Conservation (phyloP, 2,797 vertebrate genomes). For the Aulostomus chinensis region DNA sequence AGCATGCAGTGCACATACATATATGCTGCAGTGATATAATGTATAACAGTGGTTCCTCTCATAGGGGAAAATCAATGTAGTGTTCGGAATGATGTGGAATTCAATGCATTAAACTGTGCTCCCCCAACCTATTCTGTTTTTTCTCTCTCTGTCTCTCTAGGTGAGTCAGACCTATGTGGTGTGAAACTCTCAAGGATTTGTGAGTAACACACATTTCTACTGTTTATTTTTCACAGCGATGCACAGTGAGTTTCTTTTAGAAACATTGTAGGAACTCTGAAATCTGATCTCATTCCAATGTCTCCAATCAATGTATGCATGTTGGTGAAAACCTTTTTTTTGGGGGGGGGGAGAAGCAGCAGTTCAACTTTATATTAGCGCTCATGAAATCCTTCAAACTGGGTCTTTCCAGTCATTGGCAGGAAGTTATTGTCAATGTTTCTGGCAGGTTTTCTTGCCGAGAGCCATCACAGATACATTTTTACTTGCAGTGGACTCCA, state of each 20-base stretch:
- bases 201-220: slow-evolving; percentile 39
- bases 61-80: neutral
- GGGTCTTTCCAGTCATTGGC: slow-evolving; percentile 1
- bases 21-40: neutral
- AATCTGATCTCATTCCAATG: slow-evolving; percentile 1
- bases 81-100: neutral
- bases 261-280: slow-evolving; percentile 13
- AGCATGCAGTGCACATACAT: neutral
- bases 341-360: neutral
- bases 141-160: slow-evolving; percentile 39
- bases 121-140: neutral
- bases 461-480: slow-evolving; percentile 33
- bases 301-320: slow-evolving; percentile 3
- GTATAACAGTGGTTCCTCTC: neutral
- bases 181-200: slow-evolving; percentile 33
- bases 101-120: neutral
- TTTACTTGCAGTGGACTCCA: slow-evolving; percentile 35
- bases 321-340: too few species aligned
- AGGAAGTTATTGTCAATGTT: slow-evolving; percentile 11
- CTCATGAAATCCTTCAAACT: slow-evolving; percentile 3
- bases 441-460: slow-evolving; percentile 16
- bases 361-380: slow-evolving; percentile 6
- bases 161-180: slow-evolving; percentile 50
- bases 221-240: slow-evolving; percentile 14
- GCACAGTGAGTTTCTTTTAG: neutral